A percentile compares a stretch with the other conserved stretches of the same genome.
Conservation (phyloP, 2,113 vertebrate species). For the Microcebus ravelobensis region DNA sequence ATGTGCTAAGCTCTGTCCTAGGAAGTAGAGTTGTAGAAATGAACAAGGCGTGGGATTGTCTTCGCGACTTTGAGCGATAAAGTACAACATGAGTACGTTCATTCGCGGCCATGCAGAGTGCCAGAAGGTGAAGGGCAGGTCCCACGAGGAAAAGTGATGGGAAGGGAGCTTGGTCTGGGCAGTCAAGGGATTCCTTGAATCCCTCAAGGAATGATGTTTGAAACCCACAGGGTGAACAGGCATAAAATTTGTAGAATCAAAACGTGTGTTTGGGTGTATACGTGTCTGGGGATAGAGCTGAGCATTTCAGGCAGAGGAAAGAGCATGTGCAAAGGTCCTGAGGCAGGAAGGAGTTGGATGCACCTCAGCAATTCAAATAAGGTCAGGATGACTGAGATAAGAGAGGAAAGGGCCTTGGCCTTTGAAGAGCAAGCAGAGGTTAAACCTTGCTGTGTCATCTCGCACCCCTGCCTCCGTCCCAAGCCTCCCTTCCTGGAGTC, state of each 20-base stretch:
- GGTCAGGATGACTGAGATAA: background rate
- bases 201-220: background rate
- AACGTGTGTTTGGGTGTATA: background rate
- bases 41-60: background rate
- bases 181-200: background rate
- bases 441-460: background rate
- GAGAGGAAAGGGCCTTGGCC: background rate
- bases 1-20: background rate
- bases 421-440: background rate
- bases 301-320: background rate
- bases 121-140: background rate
- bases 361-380: background rate
- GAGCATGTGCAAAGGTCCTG: background rate
- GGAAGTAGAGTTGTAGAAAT: background rate
- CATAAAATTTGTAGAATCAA: background rate
- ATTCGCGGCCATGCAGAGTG: rapidly evolving
- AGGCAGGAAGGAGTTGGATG: background rate
- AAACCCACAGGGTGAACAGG: background rate
- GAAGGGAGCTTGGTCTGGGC: background rate
- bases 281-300: background rate
- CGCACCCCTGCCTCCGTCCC: background rate
- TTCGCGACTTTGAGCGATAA: background rate
- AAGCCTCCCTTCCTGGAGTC: background rate
- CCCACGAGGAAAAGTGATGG: background rate
- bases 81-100: background rate